Base-by-base conservation (phyloP, 1,140 invertebrate species). In the Branchinecta lynchi region DNA sequence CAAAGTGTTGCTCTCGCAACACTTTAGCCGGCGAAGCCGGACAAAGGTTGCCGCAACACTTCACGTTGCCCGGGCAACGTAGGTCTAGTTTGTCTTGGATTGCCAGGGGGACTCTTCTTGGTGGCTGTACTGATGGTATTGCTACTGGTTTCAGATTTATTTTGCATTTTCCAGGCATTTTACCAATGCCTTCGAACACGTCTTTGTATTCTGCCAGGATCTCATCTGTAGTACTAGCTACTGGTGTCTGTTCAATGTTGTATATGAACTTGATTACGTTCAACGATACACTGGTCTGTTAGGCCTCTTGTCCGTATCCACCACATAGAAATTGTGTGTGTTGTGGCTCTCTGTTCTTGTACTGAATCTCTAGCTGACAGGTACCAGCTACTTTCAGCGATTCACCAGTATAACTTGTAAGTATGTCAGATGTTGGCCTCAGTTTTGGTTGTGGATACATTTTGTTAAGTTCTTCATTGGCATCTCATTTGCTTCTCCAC, bases 141-240 rank as follows among this genome's bases (percentile, higher is more conserved):
- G 46, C 46, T 51, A 9, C 46, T 9, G 46, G 46, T n/a, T 51
- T 51, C 46, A 51, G 46, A n/a, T 51, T 9, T 51, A 51, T 51
- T n/a, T 51, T 51, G 46, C 46, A 51, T 51, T 51, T 51, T 51
- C 46, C 9, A 51, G 46, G 46, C 46, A 51, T 51, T 51, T 51
- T 51, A 51, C 46, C 46, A 51, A 51, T 51, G 46, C 46, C 46
- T 51, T 51, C 46, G 46, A 51, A 51, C 46, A 51, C 46, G 46
- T 51, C 46, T 51, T 51, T 51, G 46, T 51, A 51, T 51, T 51
- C n/a, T 51, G 46, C 46, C n/a, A 51, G 46, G n/a, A 51, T 51
- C 46, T 51, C 46, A 51, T 51, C 46, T n/a, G n/a, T 51, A 51
- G 46, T 51, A n/a, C 46, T 51, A 51, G 46, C n/a, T 51, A 51